Percentiles rank a stretch among this genome's conserved stretches.
These are phyloP conservation scores for Channallabes apus DNA, from an alignment of 2,797 vertebrate species.

Conservation along the genomic window DNA sequence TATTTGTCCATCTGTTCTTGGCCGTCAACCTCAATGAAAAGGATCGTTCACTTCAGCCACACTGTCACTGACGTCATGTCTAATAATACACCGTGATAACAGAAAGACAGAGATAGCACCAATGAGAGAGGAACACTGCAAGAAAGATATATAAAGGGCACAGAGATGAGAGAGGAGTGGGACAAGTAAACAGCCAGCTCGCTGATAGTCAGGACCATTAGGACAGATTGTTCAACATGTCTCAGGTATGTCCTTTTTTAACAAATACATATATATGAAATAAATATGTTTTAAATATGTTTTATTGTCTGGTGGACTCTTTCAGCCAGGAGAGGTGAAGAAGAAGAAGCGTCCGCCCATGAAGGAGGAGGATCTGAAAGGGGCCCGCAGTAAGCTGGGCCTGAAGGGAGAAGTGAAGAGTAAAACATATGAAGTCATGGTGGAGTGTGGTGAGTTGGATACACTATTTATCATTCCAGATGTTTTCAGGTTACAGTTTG, in stretches of 20 bases:
- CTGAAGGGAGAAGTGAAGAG: slow-evolving; percentile 90
- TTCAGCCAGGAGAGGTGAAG: slow-evolving; percentile 75
- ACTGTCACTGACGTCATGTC: slow-evolving; percentile 64
- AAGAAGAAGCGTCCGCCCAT: slow-evolving; percentile 92
- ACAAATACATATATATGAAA: neutral
- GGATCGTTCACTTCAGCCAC: slow-evolving; percentile 57
- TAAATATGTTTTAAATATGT: neutral
- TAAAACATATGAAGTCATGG: slow-evolving; percentile 97
- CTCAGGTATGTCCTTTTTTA: slow-evolving; percentile 65
- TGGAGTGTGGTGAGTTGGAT: slow-evolving; percentile 84
- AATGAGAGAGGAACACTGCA: slow-evolving; percentile 33
- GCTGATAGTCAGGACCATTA: slow-evolving; percentile 1
- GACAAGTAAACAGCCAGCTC: slow-evolving; percentile 43
- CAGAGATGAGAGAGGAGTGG: neutral
- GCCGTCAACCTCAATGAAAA: slow-evolving; percentile 41
- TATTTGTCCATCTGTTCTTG: slow-evolving; percentile 63
- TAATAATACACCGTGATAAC: slow-evolving; percentile 79
- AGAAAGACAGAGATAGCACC: slow-evolving; percentile 52
- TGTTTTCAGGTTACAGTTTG: neutral
- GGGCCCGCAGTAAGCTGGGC: slow-evolving; percentile 86
- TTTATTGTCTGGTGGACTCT: neutral
- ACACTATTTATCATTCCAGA: neutral
- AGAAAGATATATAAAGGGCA: slow-evolving; percentile 52
- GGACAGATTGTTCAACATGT: slow-evolving; percentile 63
- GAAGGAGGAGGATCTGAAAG: slow-evolving; percentile 94